Conservation (phyloP, 1,140 invertebrate species). For the Heliconius eleuchia region DNA sequence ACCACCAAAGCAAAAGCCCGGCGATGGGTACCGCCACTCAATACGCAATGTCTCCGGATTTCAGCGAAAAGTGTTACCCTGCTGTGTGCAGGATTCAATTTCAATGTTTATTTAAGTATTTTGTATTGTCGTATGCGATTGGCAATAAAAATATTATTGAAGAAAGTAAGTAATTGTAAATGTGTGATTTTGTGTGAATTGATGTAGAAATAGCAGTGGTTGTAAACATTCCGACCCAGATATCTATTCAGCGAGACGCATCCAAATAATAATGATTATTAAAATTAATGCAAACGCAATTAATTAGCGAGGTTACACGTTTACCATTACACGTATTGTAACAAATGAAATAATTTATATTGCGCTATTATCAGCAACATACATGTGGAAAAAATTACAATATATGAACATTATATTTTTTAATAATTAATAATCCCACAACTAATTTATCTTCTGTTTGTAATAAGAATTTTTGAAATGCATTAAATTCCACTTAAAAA, state of each 20-base stretch:
- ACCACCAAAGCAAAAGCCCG: too few species aligned
- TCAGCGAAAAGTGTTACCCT: too few species aligned
- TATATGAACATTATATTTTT: not conserved
- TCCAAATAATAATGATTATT: slow-evolving; percentile 13
- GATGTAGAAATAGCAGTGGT: slow-evolving; percentile 18
- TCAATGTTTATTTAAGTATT: not conserved
- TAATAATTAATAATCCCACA: too few species aligned
- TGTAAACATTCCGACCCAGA: slow-evolving; percentile 23
- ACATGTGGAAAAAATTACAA: not conserved
- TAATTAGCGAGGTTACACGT: slow-evolving; percentile 5
- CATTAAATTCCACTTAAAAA: not conserved
- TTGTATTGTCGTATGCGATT: not conserved
- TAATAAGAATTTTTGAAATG: too few species aligned
- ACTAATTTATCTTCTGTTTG: too few species aligned
- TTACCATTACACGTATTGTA: not conserved
- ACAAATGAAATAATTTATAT: not conserved
- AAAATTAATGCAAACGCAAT: slow-evolving; percentile 15
- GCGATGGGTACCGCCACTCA: too few species aligned
- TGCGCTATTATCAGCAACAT: not conserved
- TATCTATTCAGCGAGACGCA: slow-evolving; percentile 27
- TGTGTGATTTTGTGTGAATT: not conserved
- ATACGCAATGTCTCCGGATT: too few species aligned
- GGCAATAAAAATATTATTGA: not conserved
- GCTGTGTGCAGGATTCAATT: too few species aligned
- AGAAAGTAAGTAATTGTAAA: not conserved